Evolutionary conservation across 2,888 invertebrate genomes (phyloP), one percentile per base, ranked within the genome.

Genomic region (Cerceris ruficornis): DNA sequence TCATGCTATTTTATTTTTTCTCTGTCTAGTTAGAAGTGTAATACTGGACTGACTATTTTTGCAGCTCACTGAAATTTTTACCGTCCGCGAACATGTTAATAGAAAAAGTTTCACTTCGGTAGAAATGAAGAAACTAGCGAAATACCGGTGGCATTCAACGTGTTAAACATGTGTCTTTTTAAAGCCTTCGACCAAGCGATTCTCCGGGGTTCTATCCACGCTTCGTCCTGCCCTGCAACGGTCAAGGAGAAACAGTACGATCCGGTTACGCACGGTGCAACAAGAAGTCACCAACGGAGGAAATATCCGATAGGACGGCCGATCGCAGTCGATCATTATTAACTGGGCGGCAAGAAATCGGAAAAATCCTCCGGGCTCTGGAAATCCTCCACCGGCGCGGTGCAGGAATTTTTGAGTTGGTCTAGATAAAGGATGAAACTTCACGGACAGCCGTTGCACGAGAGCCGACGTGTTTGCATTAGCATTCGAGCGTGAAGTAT

Each of bases 221-320:
- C 55, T 15, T 55, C 17, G 28, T 55, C 15, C 17, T 55, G 55
- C 17, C 15, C 55, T 15, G 55, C n/a, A n/a, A 50, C 50, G 50
- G 15, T 55, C 55, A 55, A 55, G 55, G 55, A 55, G 55, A 55
- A 55, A 17, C 55, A 55, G 55, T 17, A 9, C 11, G 55, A 55
- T 15, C 55, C 55, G 55, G 55, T 55, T 55, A 17, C 55, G 7
- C 28, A 13, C 11, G 9, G 17, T 6, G 17, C 17, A 55, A 28
- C 17, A 13, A 17, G 55, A 17, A 17, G 17, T 55, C 55, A 11
- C 28, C 9, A 55, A 8, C 17, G 17, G 55, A 55, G 17, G 55
- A 55, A 55, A 55, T 13, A 13, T 52, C 55, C 55, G 7, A 28
- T 55, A 17, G 17, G 52, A 52, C 7, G 14, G 7, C n/a, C 50